A percentile compares a stretch with the other conserved stretches of the same genome.
phyloP scores from a whole-genome alignment of 2,888 invertebrate genomes.

The Eutolmus rufibarbis region DNA sequence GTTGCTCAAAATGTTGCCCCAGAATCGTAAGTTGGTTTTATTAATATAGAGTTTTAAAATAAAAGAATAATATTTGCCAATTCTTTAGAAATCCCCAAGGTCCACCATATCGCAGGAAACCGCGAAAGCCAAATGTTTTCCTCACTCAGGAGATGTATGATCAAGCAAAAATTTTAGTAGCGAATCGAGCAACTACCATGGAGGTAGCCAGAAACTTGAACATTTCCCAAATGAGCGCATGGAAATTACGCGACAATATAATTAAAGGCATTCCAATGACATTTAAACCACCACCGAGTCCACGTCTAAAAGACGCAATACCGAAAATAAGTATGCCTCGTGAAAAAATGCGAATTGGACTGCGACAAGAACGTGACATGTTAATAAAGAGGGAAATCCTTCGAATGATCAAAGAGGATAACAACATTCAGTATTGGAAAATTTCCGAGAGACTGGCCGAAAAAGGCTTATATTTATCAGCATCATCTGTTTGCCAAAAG shows the following conservation, averaged over 20 bases:
- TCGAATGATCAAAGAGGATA: slow-evolving; percentile 60
- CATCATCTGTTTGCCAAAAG: slow-evolving; percentile 62
- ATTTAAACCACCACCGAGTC: slow-evolving; percentile 50
- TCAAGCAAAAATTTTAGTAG: slow-evolving; percentile 57
- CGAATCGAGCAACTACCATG: slow-evolving; percentile 60
- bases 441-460: slow-evolving; percentile 60
- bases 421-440: slow-evolving; percentile 62
- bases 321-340: slow-evolving; percentile 49
- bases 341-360: slow-evolving; percentile 58
- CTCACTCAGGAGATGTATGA: slow-evolving; percentile 61
- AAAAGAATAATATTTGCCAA: neutral
- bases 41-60: neutral
- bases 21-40: neutral
- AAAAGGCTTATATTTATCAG: slow-evolving; percentile 60
- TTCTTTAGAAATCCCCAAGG: neutral
- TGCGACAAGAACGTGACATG: slow-evolving; percentile 58
- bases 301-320: neutral
- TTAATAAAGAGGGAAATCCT: slow-evolving; percentile 61
- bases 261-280: slow-evolving; percentile 60
- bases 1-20: neutral
- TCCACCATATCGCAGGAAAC: slow-evolving; percentile 54
- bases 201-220: slow-evolving; percentile 60
- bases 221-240: slow-evolving; percentile 62
- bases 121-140: slow-evolving; percentile 61
- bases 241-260: slow-evolving; percentile 62